These are phyloP conservation scores for Protobothrops mucrosquamatus DNA, from an alignment of 2,113 vertebrate species.

Conservation along the genomic window DNA sequence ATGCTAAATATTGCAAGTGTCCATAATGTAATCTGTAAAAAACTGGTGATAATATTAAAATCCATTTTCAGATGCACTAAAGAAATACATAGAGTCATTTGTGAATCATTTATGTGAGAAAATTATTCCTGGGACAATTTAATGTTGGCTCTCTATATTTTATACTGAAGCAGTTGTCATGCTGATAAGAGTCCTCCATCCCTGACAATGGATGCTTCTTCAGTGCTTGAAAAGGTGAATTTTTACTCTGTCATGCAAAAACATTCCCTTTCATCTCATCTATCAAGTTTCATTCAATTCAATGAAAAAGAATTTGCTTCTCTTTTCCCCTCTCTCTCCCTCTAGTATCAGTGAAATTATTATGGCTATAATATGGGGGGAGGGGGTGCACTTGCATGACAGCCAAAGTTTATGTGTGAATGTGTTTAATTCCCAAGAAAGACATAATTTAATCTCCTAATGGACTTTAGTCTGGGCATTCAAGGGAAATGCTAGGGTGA, in stretches of 20 bases:
- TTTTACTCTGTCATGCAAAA: neutral
- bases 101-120: neutral
- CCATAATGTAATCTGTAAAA: slow-evolving; percentile 20
- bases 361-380: neutral
- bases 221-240: neutral
- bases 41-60: neutral
- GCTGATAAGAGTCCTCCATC: neutral
- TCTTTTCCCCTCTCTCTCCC: neutral
- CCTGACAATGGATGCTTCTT: neutral
- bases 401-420: neutral
- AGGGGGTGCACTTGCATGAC: neutral
- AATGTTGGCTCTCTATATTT: neutral
- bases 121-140: neutral
- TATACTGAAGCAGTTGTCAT: neutral
- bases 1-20: slow-evolving; percentile 39
- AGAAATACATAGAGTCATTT: neutral
- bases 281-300: neutral
- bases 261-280: neutral
- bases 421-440: neutral
- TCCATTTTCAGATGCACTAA: neutral
- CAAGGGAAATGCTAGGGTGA: neutral
- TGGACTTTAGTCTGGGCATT: neutral
- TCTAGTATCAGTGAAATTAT: neutral
- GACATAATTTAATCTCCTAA: neutral
- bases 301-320: neutral